A percentile compares a stretch with the other conserved stretches of the same genome.
phyloP scores from a whole-genome alignment of 2,113 vertebrate species.

The Ramphastos sulfuratus region DNA sequence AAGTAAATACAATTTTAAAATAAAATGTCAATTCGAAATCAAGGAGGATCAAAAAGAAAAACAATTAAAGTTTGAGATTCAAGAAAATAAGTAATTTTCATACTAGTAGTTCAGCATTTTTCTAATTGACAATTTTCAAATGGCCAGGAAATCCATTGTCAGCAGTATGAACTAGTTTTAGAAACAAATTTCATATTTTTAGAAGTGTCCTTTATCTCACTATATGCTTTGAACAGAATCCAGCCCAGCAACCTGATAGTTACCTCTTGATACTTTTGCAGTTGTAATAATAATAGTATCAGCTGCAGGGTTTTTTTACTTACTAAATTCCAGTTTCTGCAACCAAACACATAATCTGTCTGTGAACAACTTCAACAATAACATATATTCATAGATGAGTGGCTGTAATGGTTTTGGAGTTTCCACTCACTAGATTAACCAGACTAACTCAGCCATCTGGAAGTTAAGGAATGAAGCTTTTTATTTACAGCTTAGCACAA shows the following conservation, averaged over 20 bases:
- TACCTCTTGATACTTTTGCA: background rate
- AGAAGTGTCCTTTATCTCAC: background rate
- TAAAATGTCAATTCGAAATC: background rate
- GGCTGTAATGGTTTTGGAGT: too few relatives aligned
- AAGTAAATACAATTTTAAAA: background rate
- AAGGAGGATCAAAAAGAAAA: background rate
- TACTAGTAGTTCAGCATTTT: background rate
- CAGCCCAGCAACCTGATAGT: background rate
- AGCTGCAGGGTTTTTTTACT: background rate
- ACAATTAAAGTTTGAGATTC: background rate
- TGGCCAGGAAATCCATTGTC: background rate
- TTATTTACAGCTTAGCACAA: too few relatives aligned
- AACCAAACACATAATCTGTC: background rate
- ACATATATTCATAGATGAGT: background rate
- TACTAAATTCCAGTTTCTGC: background rate
- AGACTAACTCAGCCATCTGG: too few relatives aligned
- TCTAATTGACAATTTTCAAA: background rate
- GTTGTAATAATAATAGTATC: background rate
- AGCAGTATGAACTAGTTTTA: background rate
- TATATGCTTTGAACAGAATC: background rate
- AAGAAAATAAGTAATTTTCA: background rate
- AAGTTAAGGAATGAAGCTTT: too few relatives aligned
- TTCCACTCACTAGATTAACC: too few relatives aligned
- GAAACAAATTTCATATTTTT: background rate
- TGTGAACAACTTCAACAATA: background rate